phyloP scores from a whole-genome alignment of 2,113 vertebrate species.

The Pelusios castaneus region DNA sequence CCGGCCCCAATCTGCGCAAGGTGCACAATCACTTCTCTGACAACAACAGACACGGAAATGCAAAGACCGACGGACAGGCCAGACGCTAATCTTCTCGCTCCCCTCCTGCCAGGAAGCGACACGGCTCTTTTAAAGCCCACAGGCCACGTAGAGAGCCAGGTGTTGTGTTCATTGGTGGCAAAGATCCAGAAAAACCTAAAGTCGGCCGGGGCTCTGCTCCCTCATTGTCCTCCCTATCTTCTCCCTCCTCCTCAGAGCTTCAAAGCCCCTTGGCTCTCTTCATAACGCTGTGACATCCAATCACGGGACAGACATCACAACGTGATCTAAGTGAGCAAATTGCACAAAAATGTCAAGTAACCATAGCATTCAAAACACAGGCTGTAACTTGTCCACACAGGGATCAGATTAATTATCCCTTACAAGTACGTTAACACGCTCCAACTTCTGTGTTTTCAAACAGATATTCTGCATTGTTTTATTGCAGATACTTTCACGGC shows the following conservation, averaged over 20 bases:
- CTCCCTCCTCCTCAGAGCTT: not conserved
- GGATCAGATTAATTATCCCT: not conserved
- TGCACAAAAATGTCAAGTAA: not conserved
- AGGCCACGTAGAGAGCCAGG: not conserved
- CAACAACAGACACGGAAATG: not conserved
- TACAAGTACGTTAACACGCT: not conserved
- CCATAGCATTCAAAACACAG: conserved; percentile 8
- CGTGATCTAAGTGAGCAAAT: not conserved
- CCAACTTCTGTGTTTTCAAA: not conserved
- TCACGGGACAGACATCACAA: not conserved
- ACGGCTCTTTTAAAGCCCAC: not conserved
- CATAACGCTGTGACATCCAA: not conserved
- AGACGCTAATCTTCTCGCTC: not conserved
- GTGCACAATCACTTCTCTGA: not conserved
- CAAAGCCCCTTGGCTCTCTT: not conserved
- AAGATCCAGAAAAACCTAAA: not conserved
- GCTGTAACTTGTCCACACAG: not conserved
- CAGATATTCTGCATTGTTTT: not conserved
- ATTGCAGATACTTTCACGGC: not conserved
- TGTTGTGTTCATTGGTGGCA: not conserved
- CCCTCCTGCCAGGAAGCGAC: not conserved
- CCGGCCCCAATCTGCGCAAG: not conserved
- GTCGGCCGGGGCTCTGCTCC: not conserved
- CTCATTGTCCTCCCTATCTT: too few relatives aligned
- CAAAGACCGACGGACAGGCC: not conserved